A percentile compares a stretch with the other conserved stretches of the same genome.
Evolutionary conservation across 2,888 invertebrate species (phyloP).

Genomic region (Onchidella celtica): DNA sequence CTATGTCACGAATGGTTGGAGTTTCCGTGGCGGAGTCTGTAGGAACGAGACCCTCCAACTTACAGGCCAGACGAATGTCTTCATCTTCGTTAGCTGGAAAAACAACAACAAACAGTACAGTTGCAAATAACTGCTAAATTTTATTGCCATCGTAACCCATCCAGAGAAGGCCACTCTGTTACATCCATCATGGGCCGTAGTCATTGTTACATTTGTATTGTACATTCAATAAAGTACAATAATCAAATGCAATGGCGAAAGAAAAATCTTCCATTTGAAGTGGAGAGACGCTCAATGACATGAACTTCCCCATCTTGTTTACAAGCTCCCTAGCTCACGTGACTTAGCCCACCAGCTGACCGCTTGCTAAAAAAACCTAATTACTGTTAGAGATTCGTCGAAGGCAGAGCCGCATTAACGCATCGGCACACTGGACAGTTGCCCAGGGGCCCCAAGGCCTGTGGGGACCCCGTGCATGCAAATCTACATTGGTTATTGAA

Average conservation of each 20-base stretch:
- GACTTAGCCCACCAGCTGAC: not conserved
- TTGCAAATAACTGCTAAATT: too few relatives aligned
- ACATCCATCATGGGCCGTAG: not conserved
- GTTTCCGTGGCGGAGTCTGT: not conserved
- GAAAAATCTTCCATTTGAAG: not conserved
- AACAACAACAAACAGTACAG: not conserved
- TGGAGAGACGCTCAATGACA: not conserved
- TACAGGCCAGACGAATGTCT: conserved; percentile 53
- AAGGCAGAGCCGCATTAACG: too few relatives aligned
- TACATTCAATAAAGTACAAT: not conserved
- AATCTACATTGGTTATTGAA: too few relatives aligned
- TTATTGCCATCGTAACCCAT: too few relatives aligned
- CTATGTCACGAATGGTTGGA: not conserved
- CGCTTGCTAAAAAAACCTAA: not conserved
- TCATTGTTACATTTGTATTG: not conserved
- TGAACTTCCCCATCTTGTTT: not conserved
- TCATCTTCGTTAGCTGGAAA: conserved; percentile 51
- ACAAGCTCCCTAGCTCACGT: not conserved
- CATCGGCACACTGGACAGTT: too few relatives aligned
- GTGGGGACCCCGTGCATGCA: too few relatives aligned
- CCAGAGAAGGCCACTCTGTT: not conserved
- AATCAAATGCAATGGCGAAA: not conserved
- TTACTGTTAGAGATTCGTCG: too few relatives aligned
- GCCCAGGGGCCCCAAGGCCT: too few relatives aligned
- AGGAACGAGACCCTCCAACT: conserved; percentile 48